These are phyloP conservation scores for Cordilura impudica DNA, from an alignment of 2,888 invertebrate species.

Conservation along the genomic window DNA sequence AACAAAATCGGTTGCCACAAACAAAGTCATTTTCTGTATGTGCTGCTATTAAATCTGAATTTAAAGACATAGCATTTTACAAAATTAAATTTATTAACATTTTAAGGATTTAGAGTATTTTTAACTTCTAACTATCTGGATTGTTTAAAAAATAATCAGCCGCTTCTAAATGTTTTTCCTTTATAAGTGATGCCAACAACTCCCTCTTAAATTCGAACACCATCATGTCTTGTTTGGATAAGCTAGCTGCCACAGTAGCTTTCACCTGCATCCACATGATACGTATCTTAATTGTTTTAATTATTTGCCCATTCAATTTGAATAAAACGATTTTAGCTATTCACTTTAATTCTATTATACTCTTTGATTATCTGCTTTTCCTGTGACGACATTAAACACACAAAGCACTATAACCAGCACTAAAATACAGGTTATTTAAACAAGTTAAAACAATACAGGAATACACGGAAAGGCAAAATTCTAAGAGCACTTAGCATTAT, in stretches of 20 bases:
- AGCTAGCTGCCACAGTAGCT: not conserved
- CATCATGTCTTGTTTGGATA: not conserved
- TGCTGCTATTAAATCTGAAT: too few species aligned
- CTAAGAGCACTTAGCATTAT: conserved; percentile 48
- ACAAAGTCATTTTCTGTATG: too few species aligned
- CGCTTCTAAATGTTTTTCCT: too few species aligned
- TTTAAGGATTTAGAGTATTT: too few species aligned
- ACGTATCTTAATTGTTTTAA: conserved; percentile 59
- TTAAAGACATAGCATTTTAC: too few species aligned
- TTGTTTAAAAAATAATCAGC: too few species aligned
- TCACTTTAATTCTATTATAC: conserved; percentile 54
- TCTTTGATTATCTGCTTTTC: conserved; percentile 45
- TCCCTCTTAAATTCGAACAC: too few species aligned
- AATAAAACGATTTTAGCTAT: conserved; percentile 45
- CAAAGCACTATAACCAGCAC: not conserved
- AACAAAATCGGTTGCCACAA: too few species aligned
- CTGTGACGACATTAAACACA: conserved; percentile 3
- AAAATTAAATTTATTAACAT: too few species aligned
- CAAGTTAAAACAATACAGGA: conserved; percentile 36
- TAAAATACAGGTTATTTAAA: conserved; percentile 29
- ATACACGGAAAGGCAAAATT: not conserved
- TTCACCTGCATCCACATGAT: conserved; percentile 42
- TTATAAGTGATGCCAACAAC: too few species aligned
- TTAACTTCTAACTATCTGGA: too few species aligned
- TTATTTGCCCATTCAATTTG: conserved; percentile 60